A percentile compares a stretch with the other conserved stretches of the same genome.
phyloP scores from a whole-genome alignment of 1,140 invertebrate species.

The Zaprionus tsacasi region DNA sequence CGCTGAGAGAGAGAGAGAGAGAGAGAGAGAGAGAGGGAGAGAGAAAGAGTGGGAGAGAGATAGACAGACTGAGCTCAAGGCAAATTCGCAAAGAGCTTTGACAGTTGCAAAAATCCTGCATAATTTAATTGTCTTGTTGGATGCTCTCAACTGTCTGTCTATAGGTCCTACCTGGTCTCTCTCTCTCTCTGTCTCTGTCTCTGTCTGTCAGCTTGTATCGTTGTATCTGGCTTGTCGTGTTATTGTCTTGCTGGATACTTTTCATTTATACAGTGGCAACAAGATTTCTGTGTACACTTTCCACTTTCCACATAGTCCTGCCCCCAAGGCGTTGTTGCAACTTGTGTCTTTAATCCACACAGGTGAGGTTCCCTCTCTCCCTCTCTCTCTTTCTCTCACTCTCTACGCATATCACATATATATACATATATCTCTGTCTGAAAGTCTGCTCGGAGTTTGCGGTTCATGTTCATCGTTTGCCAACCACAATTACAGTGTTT shows the following conservation, averaged over 20 bases:
- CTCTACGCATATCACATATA: no score
- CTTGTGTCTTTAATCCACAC: slow-evolving; percentile 52
- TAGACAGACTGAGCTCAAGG: not conserved
- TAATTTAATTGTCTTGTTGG: slow-evolving; percentile 68
- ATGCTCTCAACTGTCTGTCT: slow-evolving; percentile 25
- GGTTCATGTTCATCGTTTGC: slow-evolving; percentile 46
- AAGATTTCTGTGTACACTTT: slow-evolving; percentile 9
- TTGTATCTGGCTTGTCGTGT: slow-evolving; percentile 14
- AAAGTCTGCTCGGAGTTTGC: slow-evolving; percentile 22
- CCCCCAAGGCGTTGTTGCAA: slow-evolving; percentile 41
- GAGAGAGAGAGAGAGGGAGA: not conserved
- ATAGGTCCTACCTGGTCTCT: not conserved
- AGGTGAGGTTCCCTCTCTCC: slow-evolving; percentile 12
- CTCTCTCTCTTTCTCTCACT: not conserved
- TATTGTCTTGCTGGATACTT: slow-evolving; percentile 26
- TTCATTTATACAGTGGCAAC: slow-evolving; percentile 27
- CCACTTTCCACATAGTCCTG: slow-evolving; percentile 26
- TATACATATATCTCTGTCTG: not conserved
- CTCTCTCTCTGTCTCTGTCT: slow-evolving; percentile 11
- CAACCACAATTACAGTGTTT: slow-evolving; percentile 56
- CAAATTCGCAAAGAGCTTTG: slow-evolving; percentile 31
- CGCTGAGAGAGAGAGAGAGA: not conserved
- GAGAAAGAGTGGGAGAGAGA: not conserved
- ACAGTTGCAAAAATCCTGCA: slow-evolving; percentile 55
- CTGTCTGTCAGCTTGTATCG: not conserved